Conservation (phyloP, 2,113 vertebrate species). For the Burhinus bistriatus region DNA sequence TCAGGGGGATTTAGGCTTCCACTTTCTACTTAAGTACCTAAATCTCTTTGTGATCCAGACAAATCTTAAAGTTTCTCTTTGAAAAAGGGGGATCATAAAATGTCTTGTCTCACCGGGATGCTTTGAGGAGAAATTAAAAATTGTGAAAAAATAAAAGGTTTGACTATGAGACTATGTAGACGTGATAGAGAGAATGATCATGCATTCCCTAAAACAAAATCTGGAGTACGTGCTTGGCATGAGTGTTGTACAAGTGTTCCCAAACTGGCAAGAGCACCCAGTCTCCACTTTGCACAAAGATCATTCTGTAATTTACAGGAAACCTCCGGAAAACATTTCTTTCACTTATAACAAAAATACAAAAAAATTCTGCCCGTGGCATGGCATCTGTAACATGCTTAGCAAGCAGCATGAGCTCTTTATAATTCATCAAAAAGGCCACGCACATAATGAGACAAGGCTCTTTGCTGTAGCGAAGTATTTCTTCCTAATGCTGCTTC, state of each 20-base stretch:
- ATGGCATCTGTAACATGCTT: not conserved
- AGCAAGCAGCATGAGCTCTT: conserved; percentile 9
- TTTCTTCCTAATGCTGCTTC: not conserved
- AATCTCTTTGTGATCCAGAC: not conserved
- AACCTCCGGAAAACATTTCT: not conserved
- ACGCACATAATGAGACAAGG: conserved; percentile 2
- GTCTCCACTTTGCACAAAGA: not conserved
- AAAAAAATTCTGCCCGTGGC: not conserved
- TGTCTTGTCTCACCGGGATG: not conserved
- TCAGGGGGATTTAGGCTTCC: conserved; percentile 20
- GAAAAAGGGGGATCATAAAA: not conserved
- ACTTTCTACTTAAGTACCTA: not conserved
- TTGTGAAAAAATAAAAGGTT: not conserved
- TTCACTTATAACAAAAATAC: not conserved
- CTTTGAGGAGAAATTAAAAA: not conserved
- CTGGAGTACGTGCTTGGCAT: not conserved
- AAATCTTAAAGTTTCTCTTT: not conserved
- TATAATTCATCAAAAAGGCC: conserved; percentile 68
- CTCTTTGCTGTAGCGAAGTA: not conserved
- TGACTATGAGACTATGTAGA: not conserved
- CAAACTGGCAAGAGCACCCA: not conserved
- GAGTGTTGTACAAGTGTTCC: not conserved
- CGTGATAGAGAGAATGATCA: not conserved
- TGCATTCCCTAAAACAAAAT: not conserved
- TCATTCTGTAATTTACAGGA: not conserved